phyloP scores from a whole-genome alignment of 2,113 vertebrate species.

The Crotalus tigris region DNA sequence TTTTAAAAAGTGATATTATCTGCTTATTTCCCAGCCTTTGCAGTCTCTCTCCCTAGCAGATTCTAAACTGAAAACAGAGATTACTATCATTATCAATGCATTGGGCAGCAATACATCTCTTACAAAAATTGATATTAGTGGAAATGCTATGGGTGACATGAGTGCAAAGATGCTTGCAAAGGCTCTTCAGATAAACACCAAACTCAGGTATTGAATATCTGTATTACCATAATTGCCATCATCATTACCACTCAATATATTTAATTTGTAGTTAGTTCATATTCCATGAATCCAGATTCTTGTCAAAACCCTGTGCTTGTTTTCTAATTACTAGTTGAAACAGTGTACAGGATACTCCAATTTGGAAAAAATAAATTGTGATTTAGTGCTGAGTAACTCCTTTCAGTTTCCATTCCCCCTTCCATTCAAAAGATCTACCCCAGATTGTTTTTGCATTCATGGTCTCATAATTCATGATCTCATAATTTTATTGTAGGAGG shows the following conservation, averaged over 20 bases:
- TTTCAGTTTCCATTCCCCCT: background rate
- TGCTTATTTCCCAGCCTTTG: conserved; percentile 77
- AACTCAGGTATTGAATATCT: conserved; percentile 78
- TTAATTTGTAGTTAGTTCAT: background rate
- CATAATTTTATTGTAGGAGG: background rate
- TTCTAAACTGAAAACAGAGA: conserved; percentile 91
- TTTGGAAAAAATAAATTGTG: background rate
- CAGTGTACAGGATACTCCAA: background rate
- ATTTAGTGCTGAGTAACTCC: background rate
- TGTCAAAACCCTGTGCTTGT: background rate
- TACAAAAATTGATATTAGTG: conserved; percentile 93
- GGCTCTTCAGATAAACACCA: conserved; percentile 96
- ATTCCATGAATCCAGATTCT: background rate
- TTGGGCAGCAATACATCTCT: conserved; percentile 94
- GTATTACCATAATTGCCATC: background rate
- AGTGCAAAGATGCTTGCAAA: conserved; percentile 98
- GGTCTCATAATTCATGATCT: background rate
- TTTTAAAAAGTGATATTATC: background rate
- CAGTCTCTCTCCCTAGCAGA: conserved; percentile 93
- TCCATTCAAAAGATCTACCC: background rate
- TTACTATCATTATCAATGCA: conserved; percentile 93
- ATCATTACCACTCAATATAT: background rate
- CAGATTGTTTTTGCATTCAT: background rate
- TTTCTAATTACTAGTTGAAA: background rate
- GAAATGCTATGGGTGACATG: conserved; percentile 97